A percentile compares a stretch with the other conserved stretches of the same genome.
Conservation (phyloP, 37 sponge, comb jelly and placozoan genomes). For the Beroe forskalii region DNA sequence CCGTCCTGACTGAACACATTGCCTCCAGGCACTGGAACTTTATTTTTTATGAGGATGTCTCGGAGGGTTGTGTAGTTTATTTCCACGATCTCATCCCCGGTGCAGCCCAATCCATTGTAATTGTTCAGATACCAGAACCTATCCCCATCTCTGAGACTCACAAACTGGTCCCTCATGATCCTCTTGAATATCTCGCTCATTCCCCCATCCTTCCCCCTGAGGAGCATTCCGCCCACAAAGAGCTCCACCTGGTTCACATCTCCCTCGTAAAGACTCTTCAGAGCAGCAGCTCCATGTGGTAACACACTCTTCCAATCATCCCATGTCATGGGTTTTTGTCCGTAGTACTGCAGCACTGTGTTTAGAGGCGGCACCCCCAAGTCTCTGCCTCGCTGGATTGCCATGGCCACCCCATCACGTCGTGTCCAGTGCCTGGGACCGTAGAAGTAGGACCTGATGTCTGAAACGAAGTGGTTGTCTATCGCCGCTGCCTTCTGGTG, state of each 20-base stretch:
- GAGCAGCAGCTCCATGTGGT: not conserved
- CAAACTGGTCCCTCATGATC: constrained; percentile 89
- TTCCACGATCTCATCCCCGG: constrained; percentile 70
- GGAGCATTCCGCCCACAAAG: constrained; percentile 28
- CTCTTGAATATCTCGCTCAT: constrained; percentile 77
- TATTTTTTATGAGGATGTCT: constrained; percentile 66
- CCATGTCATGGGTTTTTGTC: constrained; percentile 65
- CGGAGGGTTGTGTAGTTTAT: constrained; percentile 72
- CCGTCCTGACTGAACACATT: not conserved
- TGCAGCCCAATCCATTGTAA: constrained; percentile 69
- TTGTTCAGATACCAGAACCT: constrained; percentile 94
- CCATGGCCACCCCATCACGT: constrained; percentile 92
- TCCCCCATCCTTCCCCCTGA: not conserved
- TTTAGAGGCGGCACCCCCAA: constrained; percentile 93
- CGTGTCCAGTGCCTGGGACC: constrained; percentile 88
- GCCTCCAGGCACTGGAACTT: not conserved
- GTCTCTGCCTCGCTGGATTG: constrained; percentile 91
- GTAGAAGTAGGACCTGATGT: constrained; percentile 83
- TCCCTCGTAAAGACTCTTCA: not conserved
- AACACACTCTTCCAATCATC: not conserved
- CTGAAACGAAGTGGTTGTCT: constrained; percentile 86
- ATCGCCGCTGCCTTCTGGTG: constrained; percentile 81
- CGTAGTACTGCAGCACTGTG: constrained; percentile 79
- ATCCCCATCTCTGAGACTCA: constrained; percentile 85
- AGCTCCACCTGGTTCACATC: constrained; percentile 18